These are phyloP conservation scores for Zoanthus solanderi DNA, from an alignment of 92 coral and sea anemone species.

Conservation along the genomic window DNA sequence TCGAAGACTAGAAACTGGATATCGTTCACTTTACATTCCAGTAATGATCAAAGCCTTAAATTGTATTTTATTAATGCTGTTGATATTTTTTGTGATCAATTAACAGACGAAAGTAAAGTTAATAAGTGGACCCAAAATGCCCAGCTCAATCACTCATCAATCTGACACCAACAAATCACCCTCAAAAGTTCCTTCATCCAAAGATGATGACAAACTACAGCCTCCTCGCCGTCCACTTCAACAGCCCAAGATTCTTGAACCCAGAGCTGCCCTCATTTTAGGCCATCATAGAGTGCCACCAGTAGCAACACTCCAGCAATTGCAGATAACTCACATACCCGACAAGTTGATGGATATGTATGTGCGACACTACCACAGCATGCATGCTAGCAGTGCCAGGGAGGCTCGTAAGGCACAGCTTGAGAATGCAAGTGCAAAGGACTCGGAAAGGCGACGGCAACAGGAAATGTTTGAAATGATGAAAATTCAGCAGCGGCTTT, in stretches of 20 bases:
- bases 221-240: conserved; percentile 84
- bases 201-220: conserved; percentile 64
- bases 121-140: conserved; percentile 85
- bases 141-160: conserved; percentile 56
- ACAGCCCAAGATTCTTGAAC: conserved; percentile 90
- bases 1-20: background rate
- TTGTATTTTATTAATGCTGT: background rate
- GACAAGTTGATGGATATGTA: conserved; percentile 89
- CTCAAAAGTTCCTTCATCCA: conserved; percentile 57
- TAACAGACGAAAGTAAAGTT: conserved; percentile 81
- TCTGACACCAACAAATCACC: conserved; percentile 60
- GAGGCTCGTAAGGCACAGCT: conserved; percentile 73
- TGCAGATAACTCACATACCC: conserved; percentile 83
- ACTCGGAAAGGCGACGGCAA: conserved; percentile 83
- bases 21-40: background rate
- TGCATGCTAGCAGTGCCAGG: conserved; percentile 41
- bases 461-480: conserved; percentile 98
- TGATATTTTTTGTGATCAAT: background rate
- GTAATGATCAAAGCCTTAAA: background rate
- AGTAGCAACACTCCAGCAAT: conserved; percentile 73
- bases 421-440: conserved; percentile 77
- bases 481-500: conserved; percentile 88
- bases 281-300: conserved; percentile 95
- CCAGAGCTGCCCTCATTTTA: conserved; percentile 86
- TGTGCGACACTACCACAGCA: conserved; percentile 76